These are phyloP conservation scores for Trichosurus vulpecula DNA, from an alignment of 2,797 vertebrate genomes.

Conservation along the genomic window DNA sequence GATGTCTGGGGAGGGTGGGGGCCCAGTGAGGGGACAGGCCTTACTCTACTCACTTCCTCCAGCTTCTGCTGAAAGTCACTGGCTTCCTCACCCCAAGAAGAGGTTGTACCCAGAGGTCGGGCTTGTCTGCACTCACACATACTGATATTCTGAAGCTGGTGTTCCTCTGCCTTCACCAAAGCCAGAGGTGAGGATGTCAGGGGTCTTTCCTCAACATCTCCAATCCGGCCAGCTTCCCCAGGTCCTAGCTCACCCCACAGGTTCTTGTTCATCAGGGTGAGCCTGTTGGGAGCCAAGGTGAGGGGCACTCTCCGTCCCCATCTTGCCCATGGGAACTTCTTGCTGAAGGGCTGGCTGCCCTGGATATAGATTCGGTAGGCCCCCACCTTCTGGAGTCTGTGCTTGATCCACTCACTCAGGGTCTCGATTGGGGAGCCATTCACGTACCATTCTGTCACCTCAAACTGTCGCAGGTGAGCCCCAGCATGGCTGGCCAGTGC, in stretches of 20 bases:
- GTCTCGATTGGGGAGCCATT: constrained; percentile 98
- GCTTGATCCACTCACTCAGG: constrained; percentile 97
- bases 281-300: constrained; percentile 85
- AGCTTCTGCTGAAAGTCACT: constrained; percentile 82
- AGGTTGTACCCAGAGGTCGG: constrained; percentile 88
- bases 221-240: constrained; percentile 73
- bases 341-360: constrained; percentile 90
- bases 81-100: constrained; percentile 86
- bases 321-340: constrained; percentile 89
- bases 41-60: constrained; percentile 88
- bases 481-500: constrained; percentile 96
- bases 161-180: constrained; percentile 82
- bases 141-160: constrained; percentile 86
- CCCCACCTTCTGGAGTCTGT: constrained; percentile 94
- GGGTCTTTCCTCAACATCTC: constrained; percentile 79
- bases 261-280: constrained; percentile 83
- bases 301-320: constrained; percentile 82
- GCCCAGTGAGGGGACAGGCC: constrained; percentile 94
- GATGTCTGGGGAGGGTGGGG: constrained; percentile 95
- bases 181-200: constrained; percentile 78
- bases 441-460: constrained; percentile 97
- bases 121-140: constrained; percentile 90
- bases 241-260: constrained; percentile 77
- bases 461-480: constrained; percentile 96
- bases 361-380: constrained; percentile 96